Base-by-base conservation (phyloP, 2,888 invertebrate genomes). In the Netelia melanura region DNA sequence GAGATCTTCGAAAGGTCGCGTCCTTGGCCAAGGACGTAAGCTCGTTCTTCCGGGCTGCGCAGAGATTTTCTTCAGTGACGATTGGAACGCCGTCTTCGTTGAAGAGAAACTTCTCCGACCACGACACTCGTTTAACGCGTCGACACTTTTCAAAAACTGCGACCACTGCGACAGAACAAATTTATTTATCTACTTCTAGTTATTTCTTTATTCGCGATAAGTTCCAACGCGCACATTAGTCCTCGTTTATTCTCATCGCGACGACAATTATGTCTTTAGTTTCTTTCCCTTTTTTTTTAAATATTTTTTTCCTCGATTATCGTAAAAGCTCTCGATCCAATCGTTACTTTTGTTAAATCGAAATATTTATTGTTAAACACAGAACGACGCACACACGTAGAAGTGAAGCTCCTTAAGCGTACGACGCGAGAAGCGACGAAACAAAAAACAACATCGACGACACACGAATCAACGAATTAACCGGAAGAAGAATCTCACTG, bases 21-120 rank as follows among this genome's bases (percentile, higher is more conserved):
- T 38, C 38, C 8, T 65, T 11, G 5, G 65, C 23, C 48, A 64
- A 21, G 21, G 21, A 17, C 6, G 30, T 61, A n/a, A 25, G 30
- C 54, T 43, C 43, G 64, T 65, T 76, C 80, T 80, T 81, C 76
- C 48, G 43, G 25, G n/a, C 17, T 14, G 68, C 3, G n/a, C 48
- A 58, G 58, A 21, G 54, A 38, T 58, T 17, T 21, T 68, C 77
- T 77, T 48, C 58, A 17, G 61, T 48, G 48, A 38, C 38, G 38
- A 38, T 38, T 38, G 48, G 14, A 3, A 14, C 1, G 48, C 14
- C 14, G 48, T 48, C 30, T 58, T 30, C 58, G 58, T 6, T 2
- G 14, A 17, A 3, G 2, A 48, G 11, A 48, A 48, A 10, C 3
- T 48, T 48, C 48, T 14, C 2, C 3, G 56, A 67, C n/a, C 67